Percentiles rank a stretch among this genome's conserved stretches.
phyloP scores from a whole-genome alignment of 2,113 vertebrate genomes.

The Fregetta grallaria region DNA sequence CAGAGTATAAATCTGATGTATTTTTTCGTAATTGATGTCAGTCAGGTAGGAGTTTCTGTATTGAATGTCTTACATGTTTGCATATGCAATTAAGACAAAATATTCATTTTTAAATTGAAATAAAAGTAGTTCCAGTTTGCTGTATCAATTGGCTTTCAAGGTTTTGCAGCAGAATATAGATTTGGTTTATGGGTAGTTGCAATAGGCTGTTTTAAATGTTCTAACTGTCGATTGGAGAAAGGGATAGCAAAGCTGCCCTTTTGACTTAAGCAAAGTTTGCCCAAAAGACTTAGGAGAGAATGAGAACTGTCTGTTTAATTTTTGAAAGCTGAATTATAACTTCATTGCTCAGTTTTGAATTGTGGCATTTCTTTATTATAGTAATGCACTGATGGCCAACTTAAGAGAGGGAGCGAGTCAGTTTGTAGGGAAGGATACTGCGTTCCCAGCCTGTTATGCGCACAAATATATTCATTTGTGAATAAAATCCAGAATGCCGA shows the following conservation, averaged over 20 bases:
- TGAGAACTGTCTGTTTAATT: neutral
- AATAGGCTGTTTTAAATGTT: neutral
- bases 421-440: neutral
- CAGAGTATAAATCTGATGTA: neutral
- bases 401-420: neutral
- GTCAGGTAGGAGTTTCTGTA: neutral
- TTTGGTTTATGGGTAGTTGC: neutral
- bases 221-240: neutral
- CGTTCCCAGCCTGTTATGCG: accelerated
- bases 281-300: neutral
- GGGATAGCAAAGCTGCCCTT: neutral
- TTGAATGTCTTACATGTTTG: neutral
- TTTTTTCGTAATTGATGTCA: neutral
- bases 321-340: neutral
- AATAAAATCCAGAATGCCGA: neutral
- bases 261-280: neutral
- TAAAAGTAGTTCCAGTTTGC: neutral
- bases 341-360: neutral
- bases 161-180: neutral
- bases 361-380: neutral
- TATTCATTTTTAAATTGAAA: neutral
- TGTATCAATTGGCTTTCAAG: neutral
- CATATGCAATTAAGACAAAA: neutral
- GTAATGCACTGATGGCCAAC: neutral
- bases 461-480: neutral